Base-by-base conservation (phyloP, 2,113 vertebrate genomes). In the Paedocypris sp. region DNA sequence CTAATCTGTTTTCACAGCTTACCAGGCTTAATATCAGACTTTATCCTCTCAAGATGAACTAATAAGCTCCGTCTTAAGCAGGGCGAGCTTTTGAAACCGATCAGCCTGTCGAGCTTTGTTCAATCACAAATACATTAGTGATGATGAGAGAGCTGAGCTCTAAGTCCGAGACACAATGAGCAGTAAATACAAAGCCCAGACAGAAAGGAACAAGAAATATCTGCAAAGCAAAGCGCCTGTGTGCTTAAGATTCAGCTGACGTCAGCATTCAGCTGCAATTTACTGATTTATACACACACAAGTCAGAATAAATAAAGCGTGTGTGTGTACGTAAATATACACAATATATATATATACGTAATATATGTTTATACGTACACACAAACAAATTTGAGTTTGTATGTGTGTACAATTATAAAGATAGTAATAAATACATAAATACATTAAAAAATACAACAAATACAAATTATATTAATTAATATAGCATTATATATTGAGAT, bases 121-220 rank as follows among this genome's bases (percentile, higher is more conserved):
- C 45, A 51, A 64, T 67, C 60, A 41, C 42, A 56, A 33, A 32
- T 19, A 64, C 50, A 58, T 67, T 54, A 53, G 23, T 35, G 62
- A 65, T 23, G 70, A 60, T 23, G 62, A 52, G 61, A 60, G 61
- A 60, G 51, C 20, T 58, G 66, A 64, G 43, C 20, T 8, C 42
- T 54, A 25, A 48, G 16, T 18, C 33, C 23, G 25, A 57, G 61
- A 64, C 51, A 47, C 32, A 57, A 59, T 46, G 43, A 54, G 49
- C 31, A 54, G 50, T 29, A 23, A 36, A 41, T 67, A 35, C 33
- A 51, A 65, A 68, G 64, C 64, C 57, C 50, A 72, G 56, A 72
- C 61, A 64, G 50, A 64, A 32, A 51, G 49, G 38, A 68, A 62
- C 46, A 58, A 7, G 11, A 26, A 29, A 28, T 65, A 41, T 68